Conservation (phyloP, 2,888 invertebrate genomes). For the Hoplodrina blanda region DNA sequence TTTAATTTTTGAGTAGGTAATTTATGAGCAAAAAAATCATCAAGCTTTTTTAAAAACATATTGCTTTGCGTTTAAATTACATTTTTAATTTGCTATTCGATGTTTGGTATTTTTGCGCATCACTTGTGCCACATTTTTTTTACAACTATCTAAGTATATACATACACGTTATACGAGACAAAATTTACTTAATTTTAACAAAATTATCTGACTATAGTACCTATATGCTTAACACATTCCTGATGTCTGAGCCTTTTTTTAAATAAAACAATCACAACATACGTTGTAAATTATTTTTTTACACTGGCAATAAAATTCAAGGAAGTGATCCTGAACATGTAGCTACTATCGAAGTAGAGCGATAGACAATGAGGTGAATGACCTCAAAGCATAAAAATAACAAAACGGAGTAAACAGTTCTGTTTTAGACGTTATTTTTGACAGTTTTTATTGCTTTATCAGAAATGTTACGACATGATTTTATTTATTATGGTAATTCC, state of each 20-base stretch:
- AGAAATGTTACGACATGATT: background rate
- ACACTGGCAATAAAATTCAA: constrained; percentile 9
- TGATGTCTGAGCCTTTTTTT: constrained; percentile 13
- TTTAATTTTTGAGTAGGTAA: background rate
- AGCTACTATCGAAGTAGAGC: constrained; percentile 18
- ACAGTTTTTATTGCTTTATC: background rate
- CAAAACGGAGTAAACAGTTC: constrained; percentile 1
- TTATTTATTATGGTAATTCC: background rate
- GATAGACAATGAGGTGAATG: constrained; percentile 25
- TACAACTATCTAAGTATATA: background rate
- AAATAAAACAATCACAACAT: constrained; percentile 29
- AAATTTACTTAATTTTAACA: constrained; percentile 9
- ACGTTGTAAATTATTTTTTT: constrained; percentile 24
- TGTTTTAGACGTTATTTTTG: background rate
- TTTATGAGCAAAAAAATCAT: background rate
- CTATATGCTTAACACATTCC: background rate
- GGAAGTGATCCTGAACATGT: constrained; percentile 2
- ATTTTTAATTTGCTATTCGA: background rate
- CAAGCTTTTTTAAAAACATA: background rate
- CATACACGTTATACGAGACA: background rate
- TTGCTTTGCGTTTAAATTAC: background rate
- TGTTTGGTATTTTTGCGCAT: too few relatives aligned
- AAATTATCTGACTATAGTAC: background rate
- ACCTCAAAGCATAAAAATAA: constrained; percentile 24
- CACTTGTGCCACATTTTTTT: background rate